Evolutionary conservation across 2,113 vertebrate genomes (phyloP), one percentile per base, ranked within the genome.

Genomic region (Tachycineta bicolor): DNA sequence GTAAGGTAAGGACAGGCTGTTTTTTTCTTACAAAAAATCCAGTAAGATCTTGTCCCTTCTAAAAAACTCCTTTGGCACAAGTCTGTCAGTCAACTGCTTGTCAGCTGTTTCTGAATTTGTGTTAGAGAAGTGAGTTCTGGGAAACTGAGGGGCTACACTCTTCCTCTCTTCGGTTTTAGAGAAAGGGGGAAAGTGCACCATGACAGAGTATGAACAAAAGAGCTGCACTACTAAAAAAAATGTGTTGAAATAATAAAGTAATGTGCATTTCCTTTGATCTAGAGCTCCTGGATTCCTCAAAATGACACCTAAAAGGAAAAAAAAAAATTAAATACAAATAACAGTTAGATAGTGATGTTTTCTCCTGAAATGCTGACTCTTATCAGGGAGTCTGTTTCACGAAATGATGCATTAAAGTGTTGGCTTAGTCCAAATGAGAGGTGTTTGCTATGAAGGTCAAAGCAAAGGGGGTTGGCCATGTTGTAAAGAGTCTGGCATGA

Each of bases 111-210:
- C 31, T 55, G 33, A 41, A 71, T 67, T 56, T 41, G 11, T 47
- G 6, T 56, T 25, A 49, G 20, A 85, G 18, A 14, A 60, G 7
- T 25, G 21, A 31, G 11, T 47, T 64, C 59, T 65, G 37, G 16
- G 46, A 77, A 89, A 24, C 14, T 21, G 50, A 68, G 34, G 5
- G 56, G 26, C 50, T 4, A 0, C 4, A 10, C 3, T 65, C 55
- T 82, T 63, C 25, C 33, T 53, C 11, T 11, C 16, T 56, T 63
- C 8, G n/a, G 2, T 44, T 11, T 26, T n/a, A 43, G 24, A 43
- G 10, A 33, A 63, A 62, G 7, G 5, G 29, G 29, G 7, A 26
- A 59, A 64, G 49, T 10, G 6, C 49, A 24, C 12, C 1, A 0
- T 65, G n/a, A 33, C 8, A 65, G n/a, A n/a, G 7, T 41, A 13